Evolutionary conservation across 2,797 vertebrate species (phyloP), one percentile per base, ranked within the genome.

Genomic region (Takifugu rubripes): DNA sequence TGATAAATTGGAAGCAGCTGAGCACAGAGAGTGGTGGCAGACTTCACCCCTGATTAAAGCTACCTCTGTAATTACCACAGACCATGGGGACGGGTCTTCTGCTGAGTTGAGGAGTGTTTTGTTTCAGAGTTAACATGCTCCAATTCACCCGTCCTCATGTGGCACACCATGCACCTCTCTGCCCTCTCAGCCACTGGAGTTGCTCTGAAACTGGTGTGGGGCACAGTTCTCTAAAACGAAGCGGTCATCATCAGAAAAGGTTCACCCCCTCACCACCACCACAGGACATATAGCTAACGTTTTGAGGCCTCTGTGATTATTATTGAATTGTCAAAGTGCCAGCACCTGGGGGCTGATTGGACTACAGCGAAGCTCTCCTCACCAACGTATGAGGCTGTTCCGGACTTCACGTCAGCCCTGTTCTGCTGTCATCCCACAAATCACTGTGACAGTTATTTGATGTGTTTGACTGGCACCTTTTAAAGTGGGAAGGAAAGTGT

Each of bases 81-180:
- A 63, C 15, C 59, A 78, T 49, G 57, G 68, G 72, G 66, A 85
- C 66, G 14, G 66, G 70, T 75, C 83, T 78, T 81, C 60, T 74
- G 74, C 74, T 73, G 72, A 72, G 72, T 51, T 70, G 82, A 78
- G 55, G 52, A 80, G 78, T 79, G 79, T 84, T 87, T 83, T 75
- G 78, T 82, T 84, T 86, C 58, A 52, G 61, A 56, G 74, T 88
- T 86, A 87, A 64, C 83, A 84, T 74, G 87, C 87, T 87, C 86
- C 81, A 87, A 66, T 90, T 88, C 89, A 87, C 84, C 76, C 81
- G 81, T 80, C 78, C 84, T 77, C 84, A 79, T 25, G 83, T 81
- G 87, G 74, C 57, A 14, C 74, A 55, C 61, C 54, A 16, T 66
- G 54, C 74, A 75, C 65, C 72, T 79, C 82, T 66, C 61, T 72